These are phyloP conservation scores for Deroptyus accipitrinus DNA, from an alignment of 2,113 vertebrate genomes.

Conservation along the genomic window DNA sequence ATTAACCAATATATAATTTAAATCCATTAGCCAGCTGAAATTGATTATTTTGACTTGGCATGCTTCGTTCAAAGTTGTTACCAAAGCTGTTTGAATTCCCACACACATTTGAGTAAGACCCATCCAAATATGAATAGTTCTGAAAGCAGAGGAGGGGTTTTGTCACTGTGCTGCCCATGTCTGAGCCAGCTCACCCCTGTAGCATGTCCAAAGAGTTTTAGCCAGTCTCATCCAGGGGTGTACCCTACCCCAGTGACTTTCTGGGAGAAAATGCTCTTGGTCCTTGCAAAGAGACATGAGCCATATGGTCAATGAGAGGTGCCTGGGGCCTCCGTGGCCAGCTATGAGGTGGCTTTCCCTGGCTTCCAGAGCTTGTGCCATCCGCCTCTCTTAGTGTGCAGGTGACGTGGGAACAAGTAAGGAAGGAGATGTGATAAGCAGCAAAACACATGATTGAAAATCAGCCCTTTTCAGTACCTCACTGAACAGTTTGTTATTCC, in stretches of 20 bases:
- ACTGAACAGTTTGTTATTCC: rapidly evolving
- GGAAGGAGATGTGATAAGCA: background rate
- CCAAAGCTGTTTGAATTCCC: background rate
- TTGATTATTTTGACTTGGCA: background rate
- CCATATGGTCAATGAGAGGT: rapidly evolving
- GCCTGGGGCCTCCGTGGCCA: background rate
- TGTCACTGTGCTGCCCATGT: background rate
- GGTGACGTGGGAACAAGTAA: rapidly evolving
- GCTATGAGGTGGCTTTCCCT: background rate
- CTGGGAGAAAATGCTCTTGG: background rate
- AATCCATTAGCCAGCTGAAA: background rate
- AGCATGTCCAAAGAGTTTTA: background rate
- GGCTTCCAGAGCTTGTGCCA: background rate
- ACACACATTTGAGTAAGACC: background rate
- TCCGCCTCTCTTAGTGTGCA: background rate
- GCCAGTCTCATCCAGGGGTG: background rate
- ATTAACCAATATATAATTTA: background rate
- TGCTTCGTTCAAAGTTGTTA: background rate
- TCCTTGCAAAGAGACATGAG: rapidly evolving
- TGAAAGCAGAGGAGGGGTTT: background rate
- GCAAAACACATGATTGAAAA: background rate
- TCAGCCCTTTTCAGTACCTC: background rate
- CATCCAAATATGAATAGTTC: background rate
- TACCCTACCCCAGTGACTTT: background rate
- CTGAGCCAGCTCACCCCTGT: background rate